phyloP scores from a whole-genome alignment of 2,113 vertebrate species.

The Sturnira hondurensis region DNA sequence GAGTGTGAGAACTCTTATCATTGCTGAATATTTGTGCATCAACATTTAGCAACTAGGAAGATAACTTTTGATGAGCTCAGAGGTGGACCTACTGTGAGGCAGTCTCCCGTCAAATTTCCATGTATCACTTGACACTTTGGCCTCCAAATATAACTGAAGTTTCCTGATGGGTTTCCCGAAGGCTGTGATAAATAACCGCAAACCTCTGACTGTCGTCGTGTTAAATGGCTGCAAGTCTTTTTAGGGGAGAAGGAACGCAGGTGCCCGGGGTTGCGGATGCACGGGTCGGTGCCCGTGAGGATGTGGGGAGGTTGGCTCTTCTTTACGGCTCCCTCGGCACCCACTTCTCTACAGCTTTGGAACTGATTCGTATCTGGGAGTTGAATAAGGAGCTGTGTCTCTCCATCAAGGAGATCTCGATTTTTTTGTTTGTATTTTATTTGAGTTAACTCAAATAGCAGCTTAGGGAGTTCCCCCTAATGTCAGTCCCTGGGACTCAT shows the following conservation, averaged over 20 bases:
- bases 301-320: neutral
- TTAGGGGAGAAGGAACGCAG: neutral
- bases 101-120: neutral
- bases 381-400: neutral
- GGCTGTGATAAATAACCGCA: neutral
- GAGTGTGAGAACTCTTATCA: neutral
- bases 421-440: neutral
- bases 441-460: neutral
- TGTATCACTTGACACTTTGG: neutral
- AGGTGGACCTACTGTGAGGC: neutral
- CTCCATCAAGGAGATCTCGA: neutral
- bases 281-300: rapidly evolving
- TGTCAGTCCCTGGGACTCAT: neutral
- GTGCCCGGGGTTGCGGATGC: neutral
- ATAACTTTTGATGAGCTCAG: neutral
- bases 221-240: neutral
- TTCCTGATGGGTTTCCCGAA: neutral
- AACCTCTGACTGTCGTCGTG: neutral
- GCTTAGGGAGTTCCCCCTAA: neutral
- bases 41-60: neutral
- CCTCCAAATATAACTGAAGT: neutral
- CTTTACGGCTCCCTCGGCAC: too few relatives aligned
- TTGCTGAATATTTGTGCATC: neutral
- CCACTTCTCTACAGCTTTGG: neutral
- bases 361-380: neutral